These are phyloP conservation scores for Acanthaster planci DNA, from an alignment of 35 echinoderm and acorn worm genomes.

Conservation along the genomic window DNA sequence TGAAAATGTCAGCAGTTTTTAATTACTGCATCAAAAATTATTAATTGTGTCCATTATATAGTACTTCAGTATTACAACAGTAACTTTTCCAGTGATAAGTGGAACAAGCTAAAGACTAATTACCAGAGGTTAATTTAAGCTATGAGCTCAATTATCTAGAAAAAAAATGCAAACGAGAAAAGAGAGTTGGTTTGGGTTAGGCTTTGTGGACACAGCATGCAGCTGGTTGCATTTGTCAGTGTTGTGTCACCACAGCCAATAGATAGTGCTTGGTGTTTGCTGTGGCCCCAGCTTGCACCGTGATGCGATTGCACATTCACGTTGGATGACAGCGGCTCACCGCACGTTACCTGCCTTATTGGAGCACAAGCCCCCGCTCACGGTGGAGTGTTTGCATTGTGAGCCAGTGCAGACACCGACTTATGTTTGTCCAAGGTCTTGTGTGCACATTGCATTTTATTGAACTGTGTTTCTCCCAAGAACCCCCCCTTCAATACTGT, in stretches of 20 bases:
- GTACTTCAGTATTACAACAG: too few relatives aligned
- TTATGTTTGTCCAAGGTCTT: constrained; percentile 5
- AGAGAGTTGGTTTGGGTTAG: neutral
- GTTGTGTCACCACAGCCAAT: neutral
- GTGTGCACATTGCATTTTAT: constrained; percentile 36
- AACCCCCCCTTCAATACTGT: neutral
- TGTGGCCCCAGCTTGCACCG: neutral
- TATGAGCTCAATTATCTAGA: constrained; percentile 2
- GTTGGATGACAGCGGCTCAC: neutral
- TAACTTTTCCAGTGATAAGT: too few relatives aligned
- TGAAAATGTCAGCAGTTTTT: too few relatives aligned
- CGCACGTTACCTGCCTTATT: constrained; percentile 8
- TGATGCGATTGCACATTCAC: neutral
- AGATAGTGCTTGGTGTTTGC: neutral
- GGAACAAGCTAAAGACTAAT: neutral
- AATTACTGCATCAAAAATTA: too few relatives aligned
- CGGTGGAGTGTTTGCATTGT: constrained; percentile 17
- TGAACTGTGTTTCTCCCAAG: constrained; percentile 41
- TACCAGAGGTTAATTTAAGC: neutral
- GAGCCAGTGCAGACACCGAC: constrained; percentile 18
- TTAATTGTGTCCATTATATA: too few relatives aligned
- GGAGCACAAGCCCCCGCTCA: constrained; percentile 15
- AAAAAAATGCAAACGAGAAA: neutral
- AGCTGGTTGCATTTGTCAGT: neutral
- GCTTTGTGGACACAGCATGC: neutral